A percentile compares a stretch with the other conserved stretches of the same genome.
Conservation (phyloP, 92 coral and sea anemone species). For the Paramuricea clavata region DNA sequence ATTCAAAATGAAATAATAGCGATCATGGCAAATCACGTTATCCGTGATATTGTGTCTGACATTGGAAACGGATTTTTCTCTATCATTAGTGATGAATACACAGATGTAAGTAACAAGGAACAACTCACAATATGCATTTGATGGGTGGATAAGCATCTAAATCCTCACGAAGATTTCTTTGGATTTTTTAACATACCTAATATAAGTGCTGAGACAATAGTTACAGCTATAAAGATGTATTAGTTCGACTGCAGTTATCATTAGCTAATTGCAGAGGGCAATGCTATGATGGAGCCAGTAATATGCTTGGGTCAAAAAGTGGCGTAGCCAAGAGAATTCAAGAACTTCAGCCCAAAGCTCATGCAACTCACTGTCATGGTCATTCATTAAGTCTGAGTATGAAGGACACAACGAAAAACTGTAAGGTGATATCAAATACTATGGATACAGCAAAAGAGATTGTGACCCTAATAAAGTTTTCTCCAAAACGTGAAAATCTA, state of each 20-base stretch:
- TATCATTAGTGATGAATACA: slow-evolving; percentile 74
- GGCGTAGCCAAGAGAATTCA: slow-evolving; percentile 72
- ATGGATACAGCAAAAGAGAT: slow-evolving; percentile 59
- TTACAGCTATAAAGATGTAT: slow-evolving; percentile 52
- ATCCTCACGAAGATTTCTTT: slow-evolving; percentile 45
- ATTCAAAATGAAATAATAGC: slow-evolving; percentile 69
- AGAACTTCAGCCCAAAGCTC: slow-evolving; percentile 80
- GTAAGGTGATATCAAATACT: slow-evolving; percentile 65
- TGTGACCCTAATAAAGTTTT: slow-evolving; percentile 64
- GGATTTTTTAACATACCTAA: slow-evolving; percentile 27
- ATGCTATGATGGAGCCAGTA: slow-evolving; percentile 79
- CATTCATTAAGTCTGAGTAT: slow-evolving; percentile 75
- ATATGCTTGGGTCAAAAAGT: slow-evolving; percentile 77
- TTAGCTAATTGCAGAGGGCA: slow-evolving; percentile 70
- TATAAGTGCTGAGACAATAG: slow-evolving; percentile 14
- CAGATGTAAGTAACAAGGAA: slow-evolving; percentile 71
- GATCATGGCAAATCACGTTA: slow-evolving; percentile 55
- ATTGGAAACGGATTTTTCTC: slow-evolving; percentile 67
- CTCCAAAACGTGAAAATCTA: slow-evolving; percentile 70
- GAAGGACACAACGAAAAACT: slow-evolving; percentile 66
- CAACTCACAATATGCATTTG: slow-evolving; percentile 71
- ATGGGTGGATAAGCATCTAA: slow-evolving; percentile 59
- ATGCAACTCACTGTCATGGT: slow-evolving; percentile 78
- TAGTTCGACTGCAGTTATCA: slow-evolving; percentile 62
- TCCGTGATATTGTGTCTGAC: slow-evolving; percentile 41